Base-by-base conservation (phyloP, 2,888 invertebrate genomes). In the Oligia strigilis region DNA sequence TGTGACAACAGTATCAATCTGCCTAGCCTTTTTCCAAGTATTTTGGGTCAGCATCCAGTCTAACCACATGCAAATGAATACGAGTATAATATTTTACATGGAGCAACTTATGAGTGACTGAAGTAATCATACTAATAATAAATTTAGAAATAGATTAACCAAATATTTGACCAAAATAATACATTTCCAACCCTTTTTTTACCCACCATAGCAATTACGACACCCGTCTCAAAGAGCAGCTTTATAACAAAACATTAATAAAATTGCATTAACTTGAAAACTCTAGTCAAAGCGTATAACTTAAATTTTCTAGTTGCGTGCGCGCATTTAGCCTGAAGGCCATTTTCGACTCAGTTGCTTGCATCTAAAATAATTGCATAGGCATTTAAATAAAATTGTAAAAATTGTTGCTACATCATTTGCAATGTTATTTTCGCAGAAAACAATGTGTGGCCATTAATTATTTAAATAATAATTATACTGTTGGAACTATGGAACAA, bases 271-370 rank as follows among this genome's bases (percentile, higher is more conserved):
- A n/a, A 43, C 23, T 36, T 55, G 4, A 43, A 66, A 80, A 52
- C 36, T 64, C 11, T 46, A 60, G n/a, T 49, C 72, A 66, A 78
- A 75, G 55, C 40, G 36, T 58, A 58, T 46, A 55, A 79, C 14
- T 72, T 62, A 62, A 75, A 85, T 89, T 85, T 84, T 87, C 78
- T 85, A 78, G 88, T 92, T 91, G 92, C 92, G 90, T 92, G 92
- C 87, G 72, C 78, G 78, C 77, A 83, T 89, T 85, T 87, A 78
- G 84, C 92, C 92, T 85, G 81, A 79, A 88, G 88, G 92, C 91
- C 89, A 84, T 90, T 91, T 90, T 88, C 88, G 81, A 83, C 83
- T 90, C 84, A 87, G 88, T 88, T 89, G 87, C 88, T 83, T 82
- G 75, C 75, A 88, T 83, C 88, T 83, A 86, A 79, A 87, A 82